These are phyloP conservation scores for Bugulina stolonifera DNA, from an alignment of 2,888 invertebrate genomes.

Conservation along the genomic window DNA sequence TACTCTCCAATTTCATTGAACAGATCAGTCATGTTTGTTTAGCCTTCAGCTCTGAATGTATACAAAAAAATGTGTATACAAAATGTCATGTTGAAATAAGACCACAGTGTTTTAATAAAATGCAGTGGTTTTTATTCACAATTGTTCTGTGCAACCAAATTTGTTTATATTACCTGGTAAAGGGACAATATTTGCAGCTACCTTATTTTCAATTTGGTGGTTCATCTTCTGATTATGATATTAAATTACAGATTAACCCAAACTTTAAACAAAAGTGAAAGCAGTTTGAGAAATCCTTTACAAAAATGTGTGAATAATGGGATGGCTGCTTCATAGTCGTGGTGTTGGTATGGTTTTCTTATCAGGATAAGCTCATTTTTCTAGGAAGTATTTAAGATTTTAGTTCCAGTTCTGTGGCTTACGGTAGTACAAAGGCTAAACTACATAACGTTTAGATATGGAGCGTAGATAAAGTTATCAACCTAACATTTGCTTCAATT, in stretches of 20 bases:
- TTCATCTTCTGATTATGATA: neutral
- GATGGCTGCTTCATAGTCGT: neutral
- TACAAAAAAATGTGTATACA: neutral
- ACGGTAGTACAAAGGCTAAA: neutral
- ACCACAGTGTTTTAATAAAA: constrained; percentile 25
- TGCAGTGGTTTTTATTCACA: constrained; percentile 4
- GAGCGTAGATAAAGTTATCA: neutral
- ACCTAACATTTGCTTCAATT: neutral
- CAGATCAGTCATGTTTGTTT: neutral
- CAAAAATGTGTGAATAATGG: constrained; percentile 12
- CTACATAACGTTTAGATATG: neutral
- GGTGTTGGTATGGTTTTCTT: neutral
- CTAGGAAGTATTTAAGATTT: too few relatives aligned
- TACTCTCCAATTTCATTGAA: neutral
- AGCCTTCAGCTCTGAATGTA: neutral
- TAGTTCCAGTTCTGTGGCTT: neutral
- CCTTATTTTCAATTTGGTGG: neutral
- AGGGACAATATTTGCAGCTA: constrained; percentile 17
- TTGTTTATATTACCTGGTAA: constrained; percentile 13
- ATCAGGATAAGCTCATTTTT: too few relatives aligned
- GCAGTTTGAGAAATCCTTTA: neutral
- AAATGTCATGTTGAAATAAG: constrained; percentile 17
- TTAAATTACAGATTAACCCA: constrained; percentile 6
- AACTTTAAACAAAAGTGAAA: neutral
- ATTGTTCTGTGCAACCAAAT: constrained; percentile 17